Evolutionary conservation across 1,140 invertebrate genomes (phyloP), one percentile per base, ranked within the genome.

Genomic region (Rhyacophila brunnea): DNA sequence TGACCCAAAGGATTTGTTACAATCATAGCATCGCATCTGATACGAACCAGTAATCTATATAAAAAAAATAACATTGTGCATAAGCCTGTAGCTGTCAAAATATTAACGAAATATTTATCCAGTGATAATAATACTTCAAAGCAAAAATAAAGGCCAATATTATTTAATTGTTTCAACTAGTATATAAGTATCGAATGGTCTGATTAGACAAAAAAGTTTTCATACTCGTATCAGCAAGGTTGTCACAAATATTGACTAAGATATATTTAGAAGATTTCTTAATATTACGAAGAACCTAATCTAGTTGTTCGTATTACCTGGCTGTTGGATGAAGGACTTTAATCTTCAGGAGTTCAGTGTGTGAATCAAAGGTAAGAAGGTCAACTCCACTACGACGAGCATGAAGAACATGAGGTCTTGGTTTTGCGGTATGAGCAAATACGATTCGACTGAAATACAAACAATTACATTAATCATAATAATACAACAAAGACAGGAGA

Each of bases 401-500:
- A 81, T 94, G 89, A 44, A 86, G 84, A 66, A 99, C 89, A 73
- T 96, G 95, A 17, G 92, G 93, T n/a, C 86, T 83, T 56, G 92
- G 92, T 73, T 99, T 99, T 62, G 94, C 93, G 0, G 96, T 96
- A 81, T 99, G 98, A 35, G 96, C 97, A 78, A 96, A 99, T 67
- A 99, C 94, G 58, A 99, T 96, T 60, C 88, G 86, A 6, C 84
- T 83, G 65, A 48, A 23, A 48, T 32, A 32, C 28, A 5, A 45
- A 15, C 18, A 7, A 45, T 11, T 5, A 3, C 3, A 40, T 6
- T 40, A 6, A 40, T 13, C 15, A 13, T 35, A 35, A 35, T 7
- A 7, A 35, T 35, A 7, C n/a, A 7, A 35, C 15, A 40, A 40
- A 3, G 15, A 13, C n/a, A 5, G 4, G 15, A n/a, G 5, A 40